Conservation (phyloP, 2,797 vertebrate species). For the Lacerta viridis region DNA sequence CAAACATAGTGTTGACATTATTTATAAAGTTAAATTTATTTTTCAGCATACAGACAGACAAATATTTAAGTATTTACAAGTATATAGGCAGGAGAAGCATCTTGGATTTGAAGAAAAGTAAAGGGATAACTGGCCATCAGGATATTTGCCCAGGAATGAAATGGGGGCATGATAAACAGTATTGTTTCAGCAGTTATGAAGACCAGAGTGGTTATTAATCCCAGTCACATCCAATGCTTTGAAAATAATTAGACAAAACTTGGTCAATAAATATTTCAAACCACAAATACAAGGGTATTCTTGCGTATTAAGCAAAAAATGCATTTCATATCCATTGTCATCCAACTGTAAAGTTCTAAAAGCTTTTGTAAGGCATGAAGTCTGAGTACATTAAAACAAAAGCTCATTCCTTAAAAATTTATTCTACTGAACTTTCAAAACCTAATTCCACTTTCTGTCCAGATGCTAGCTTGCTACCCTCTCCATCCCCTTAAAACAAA, state of each 20-base stretch:
- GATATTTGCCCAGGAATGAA: conserved; percentile 38
- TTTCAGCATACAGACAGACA: conserved; percentile 61
- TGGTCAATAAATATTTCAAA: conserved; percentile 41
- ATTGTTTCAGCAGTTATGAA: conserved; percentile 35
- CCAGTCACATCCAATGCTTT: neutral
- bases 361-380: conserved; percentile 15
- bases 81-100: conserved; percentile 70
- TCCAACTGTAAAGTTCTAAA: conserved; percentile 32
- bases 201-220: conserved; percentile 14
- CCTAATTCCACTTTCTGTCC: neutral
- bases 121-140: neutral
- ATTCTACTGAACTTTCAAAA: neutral
- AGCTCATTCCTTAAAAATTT: conserved; percentile 16
- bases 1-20: neutral
- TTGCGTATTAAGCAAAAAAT: neutral
- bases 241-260: conserved; percentile 20
- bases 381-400: conserved; percentile 35
- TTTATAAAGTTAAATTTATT: conserved; percentile 69
- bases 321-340: conserved; percentile 38
- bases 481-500: neutral
- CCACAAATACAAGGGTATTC: neutral
- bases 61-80: conserved; percentile 77
- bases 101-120: neutral
- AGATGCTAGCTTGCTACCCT: neutral
- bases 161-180: neutral